phyloP scores from a whole-genome alignment of 2,888 invertebrate genomes.

The Argynnis bischoffii region DNA sequence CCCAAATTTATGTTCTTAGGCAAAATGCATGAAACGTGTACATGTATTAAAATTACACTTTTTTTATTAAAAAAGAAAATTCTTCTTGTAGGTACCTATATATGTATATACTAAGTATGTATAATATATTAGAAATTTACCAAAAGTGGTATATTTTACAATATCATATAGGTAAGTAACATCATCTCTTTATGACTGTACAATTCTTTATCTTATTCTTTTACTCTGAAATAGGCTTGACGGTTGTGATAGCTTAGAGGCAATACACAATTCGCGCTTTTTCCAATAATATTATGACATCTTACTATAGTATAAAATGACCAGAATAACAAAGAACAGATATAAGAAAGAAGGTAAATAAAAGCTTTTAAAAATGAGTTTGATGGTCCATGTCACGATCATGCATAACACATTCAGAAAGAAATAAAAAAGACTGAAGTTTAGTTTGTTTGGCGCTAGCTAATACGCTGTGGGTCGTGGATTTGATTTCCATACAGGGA shows the following conservation, averaged over 20 bases:
- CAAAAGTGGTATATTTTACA: neutral
- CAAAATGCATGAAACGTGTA: too few relatives aligned
- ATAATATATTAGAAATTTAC: neutral
- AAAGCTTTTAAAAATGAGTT: neutral
- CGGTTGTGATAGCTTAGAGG: constrained; percentile 43
- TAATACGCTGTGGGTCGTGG: constrained; percentile 9
- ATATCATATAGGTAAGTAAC: neutral
- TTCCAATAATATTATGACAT: constrained; percentile 4
- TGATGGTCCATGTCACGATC: neutral
- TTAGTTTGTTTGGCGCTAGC: constrained; percentile 6
- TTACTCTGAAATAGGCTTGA: constrained; percentile 44
- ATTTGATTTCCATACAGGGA: constrained; percentile 15
- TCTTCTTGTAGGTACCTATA: too few relatives aligned
- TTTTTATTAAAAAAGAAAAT: too few relatives aligned
- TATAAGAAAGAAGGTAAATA: too few relatives aligned
- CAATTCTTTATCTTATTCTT: constrained; percentile 47
- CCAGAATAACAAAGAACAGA: too few relatives aligned
- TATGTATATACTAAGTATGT: too few relatives aligned
- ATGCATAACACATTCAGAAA: constrained; percentile 9
- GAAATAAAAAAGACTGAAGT: neutral
- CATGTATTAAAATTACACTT: too few relatives aligned
- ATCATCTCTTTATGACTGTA: constrained; percentile 41
- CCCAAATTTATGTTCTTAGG: too few relatives aligned
- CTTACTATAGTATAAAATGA: neutral
- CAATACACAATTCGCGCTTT: constrained; percentile 27